These are phyloP conservation scores for Lordiphosa collinella DNA, from an alignment of 1,140 invertebrate species.

Conservation along the genomic window DNA sequence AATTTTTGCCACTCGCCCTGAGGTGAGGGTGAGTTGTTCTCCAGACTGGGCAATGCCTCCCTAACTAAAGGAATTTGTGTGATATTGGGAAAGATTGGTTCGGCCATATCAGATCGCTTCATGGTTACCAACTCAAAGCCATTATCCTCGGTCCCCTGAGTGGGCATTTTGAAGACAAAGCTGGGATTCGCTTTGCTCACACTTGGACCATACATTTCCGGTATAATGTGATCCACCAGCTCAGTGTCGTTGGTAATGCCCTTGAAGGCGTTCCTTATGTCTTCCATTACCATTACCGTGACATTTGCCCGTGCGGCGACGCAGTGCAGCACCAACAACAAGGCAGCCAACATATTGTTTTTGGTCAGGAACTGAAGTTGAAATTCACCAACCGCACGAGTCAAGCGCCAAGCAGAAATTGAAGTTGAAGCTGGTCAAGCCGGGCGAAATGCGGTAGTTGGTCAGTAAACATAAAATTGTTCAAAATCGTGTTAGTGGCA, in stretches of 20 bases:
- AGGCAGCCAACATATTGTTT: conserved; percentile 27
- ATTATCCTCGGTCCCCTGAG: background rate
- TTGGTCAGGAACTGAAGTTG: conserved; percentile 26
- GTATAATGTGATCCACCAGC: conserved; percentile 57
- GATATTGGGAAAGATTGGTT: conserved; percentile 70
- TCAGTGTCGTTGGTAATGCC: conserved; percentile 63
- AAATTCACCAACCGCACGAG: conserved; percentile 34
- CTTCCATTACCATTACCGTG: conserved; percentile 50
- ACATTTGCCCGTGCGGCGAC: conserved; percentile 22
- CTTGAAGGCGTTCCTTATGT: conserved; percentile 66
- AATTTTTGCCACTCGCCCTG: conserved; percentile 43
- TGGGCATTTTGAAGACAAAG: conserved; percentile 68
- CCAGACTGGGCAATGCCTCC: conserved; percentile 5
- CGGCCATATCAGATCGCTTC: conserved; percentile 58
- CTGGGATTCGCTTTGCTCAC: conserved; percentile 51
- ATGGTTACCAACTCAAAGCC: conserved; percentile 48
- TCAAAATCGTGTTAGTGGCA: conserved; percentile 67
- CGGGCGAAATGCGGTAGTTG: conserved; percentile 61
- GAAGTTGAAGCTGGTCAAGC: conserved; percentile 32
- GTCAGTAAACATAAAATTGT: conserved; percentile 42
- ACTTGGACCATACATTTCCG: conserved; percentile 63
- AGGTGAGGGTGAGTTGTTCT: conserved; percentile 5
- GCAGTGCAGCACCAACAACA: conserved; percentile 4
- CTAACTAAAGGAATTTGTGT: conserved; percentile 4
- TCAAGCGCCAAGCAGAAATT: conserved; percentile 58